Evolutionary conservation across 2,888 invertebrate species (phyloP).

Genomic region (Drosophila fulvimacula): DNA sequence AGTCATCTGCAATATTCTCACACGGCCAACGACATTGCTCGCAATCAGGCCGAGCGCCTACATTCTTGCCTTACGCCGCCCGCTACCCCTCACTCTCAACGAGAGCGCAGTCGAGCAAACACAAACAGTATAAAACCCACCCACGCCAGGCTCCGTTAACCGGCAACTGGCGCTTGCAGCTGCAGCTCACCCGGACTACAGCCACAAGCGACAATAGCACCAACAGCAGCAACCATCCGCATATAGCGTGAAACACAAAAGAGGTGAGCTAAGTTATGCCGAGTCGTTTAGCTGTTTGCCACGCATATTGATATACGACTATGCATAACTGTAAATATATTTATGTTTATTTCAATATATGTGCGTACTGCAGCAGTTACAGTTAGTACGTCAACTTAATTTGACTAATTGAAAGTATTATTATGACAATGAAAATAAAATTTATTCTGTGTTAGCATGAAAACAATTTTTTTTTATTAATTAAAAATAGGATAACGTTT

Average conservation of each 20-base stretch:
- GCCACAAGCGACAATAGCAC: conserved; percentile 16
- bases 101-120: conserved; percentile 20
- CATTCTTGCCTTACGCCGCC: not conserved
- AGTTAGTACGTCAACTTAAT: too few species aligned
- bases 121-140: conserved; percentile 24
- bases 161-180: conserved; percentile 55
- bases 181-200: conserved; percentile 23
- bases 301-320: conserved; percentile 50
- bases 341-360: not conserved
- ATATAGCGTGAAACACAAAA: conserved; percentile 56
- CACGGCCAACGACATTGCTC: conserved; percentile 60
- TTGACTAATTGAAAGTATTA: too few species aligned
- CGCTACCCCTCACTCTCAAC: not conserved
- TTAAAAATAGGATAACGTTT: too few species aligned
- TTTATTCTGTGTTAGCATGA: too few species aligned
- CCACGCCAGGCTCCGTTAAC: conserved; percentile 42
- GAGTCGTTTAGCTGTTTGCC: conserved; percentile 52
- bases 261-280: conserved; percentile 65
- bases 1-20: conserved; percentile 39
- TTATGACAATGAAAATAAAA: too few species aligned
- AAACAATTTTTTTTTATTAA: too few species aligned
- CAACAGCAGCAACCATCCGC: conserved; percentile 47
- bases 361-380: not conserved
- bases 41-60: conserved; percentile 39
- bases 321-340: conserved; percentile 20